phyloP scores from a whole-genome alignment of 2,797 vertebrate species.

The Sebastes goodei region DNA sequence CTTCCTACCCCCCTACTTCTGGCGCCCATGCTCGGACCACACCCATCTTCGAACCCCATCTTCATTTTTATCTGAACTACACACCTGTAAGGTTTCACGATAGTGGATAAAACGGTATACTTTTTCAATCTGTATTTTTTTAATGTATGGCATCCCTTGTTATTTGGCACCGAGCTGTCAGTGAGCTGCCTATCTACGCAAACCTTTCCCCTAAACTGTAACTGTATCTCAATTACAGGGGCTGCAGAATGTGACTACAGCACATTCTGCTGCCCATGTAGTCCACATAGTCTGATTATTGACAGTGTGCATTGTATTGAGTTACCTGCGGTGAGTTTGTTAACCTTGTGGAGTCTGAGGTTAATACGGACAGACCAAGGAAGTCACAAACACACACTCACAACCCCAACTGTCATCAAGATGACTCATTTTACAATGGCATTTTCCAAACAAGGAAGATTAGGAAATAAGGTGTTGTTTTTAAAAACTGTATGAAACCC shows the following conservation, averaged over 20 bases:
- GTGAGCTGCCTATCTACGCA: too few species aligned
- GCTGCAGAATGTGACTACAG: too few species aligned
- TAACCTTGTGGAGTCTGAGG: not conserved
- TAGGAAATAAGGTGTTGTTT: not conserved
- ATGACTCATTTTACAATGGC: not conserved
- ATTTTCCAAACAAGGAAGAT: not conserved
- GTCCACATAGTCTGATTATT: not conserved
- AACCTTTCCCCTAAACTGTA: not conserved
- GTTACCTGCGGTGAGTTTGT: not conserved
- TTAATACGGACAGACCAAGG: not conserved
- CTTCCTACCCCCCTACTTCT: too few species aligned
- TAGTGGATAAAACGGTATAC: too few species aligned
- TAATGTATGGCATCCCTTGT: too few species aligned
- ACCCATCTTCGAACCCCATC: too few species aligned
- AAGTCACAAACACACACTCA: not conserved
- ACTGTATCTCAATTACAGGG: not conserved
- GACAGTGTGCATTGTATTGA: not conserved
- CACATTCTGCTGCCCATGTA: not conserved
- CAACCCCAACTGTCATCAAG: not conserved
- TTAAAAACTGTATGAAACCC: not conserved
- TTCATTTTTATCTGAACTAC: too few species aligned
- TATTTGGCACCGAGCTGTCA: too few species aligned
- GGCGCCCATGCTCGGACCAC: accelerated
- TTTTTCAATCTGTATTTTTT: too few species aligned
- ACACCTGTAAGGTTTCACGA: accelerated